Conservation (phyloP, 2,113 vertebrate species). For the Acanthisitta chloris region DNA sequence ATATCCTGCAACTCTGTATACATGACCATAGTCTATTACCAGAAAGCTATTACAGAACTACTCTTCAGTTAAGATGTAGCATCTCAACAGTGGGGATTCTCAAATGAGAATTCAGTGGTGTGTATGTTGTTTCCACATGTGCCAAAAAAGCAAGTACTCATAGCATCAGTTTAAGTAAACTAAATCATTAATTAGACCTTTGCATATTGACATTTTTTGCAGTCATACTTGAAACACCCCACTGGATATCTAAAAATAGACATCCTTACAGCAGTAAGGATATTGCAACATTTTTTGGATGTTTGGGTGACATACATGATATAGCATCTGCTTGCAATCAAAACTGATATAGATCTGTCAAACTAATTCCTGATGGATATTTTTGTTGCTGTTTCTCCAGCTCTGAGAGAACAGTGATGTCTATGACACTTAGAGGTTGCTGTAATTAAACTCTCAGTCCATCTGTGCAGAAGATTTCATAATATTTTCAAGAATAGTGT, state of each 20-base stretch:
- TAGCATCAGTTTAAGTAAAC: neutral
- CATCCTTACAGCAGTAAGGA: neutral
- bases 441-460: slow-evolving; percentile 72
- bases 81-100: neutral
- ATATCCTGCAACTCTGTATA: neutral
- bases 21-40: neutral
- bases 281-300: neutral
- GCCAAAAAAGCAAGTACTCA: neutral
- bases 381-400: slow-evolving; percentile 48
- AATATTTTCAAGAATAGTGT: slow-evolving; percentile 62
- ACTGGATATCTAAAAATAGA: neutral
- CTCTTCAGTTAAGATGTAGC: neutral
- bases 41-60: neutral
- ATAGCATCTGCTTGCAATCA: slow-evolving; percentile 31
- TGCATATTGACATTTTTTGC: neutral
- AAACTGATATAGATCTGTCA: neutral
- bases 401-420: slow-evolving; percentile 41
- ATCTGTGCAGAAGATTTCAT: slow-evolving; percentile 64
- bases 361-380: slow-evolving; percentile 26
- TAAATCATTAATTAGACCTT: neutral
- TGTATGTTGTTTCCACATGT: neutral
- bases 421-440: slow-evolving; percentile 30
- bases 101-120: neutral
- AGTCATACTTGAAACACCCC: neutral
- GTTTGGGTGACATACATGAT: slow-evolving; percentile 17